A percentile compares a stretch with the other conserved stretches of the same genome.
phyloP scores from a whole-genome alignment of 2,888 invertebrate species.

The Mythimna albipuncta region DNA sequence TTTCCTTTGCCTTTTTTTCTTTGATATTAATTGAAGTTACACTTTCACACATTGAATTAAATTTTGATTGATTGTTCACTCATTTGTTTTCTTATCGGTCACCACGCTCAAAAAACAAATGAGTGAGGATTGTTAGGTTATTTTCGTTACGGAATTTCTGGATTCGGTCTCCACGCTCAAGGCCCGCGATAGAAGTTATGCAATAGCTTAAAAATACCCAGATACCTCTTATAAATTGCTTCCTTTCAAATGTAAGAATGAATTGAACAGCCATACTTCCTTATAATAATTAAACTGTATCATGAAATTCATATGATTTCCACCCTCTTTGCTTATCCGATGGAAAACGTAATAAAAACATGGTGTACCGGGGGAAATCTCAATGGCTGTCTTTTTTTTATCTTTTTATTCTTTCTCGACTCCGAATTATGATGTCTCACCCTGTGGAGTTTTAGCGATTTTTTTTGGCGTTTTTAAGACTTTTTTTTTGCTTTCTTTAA shows the following conservation, averaged over 20 bases:
- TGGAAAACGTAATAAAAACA: slow-evolving; percentile 81
- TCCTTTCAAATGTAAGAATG: slow-evolving; percentile 15
- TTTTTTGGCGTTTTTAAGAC: slow-evolving; percentile 58
- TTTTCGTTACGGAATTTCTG: too few species aligned
- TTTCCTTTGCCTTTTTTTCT: too few species aligned
- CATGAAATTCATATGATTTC: slow-evolving; percentile 63
- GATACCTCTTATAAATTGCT: neutral
- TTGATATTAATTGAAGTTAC: too few species aligned
- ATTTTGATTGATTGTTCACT: too few species aligned
- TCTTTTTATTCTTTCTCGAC: slow-evolving; percentile 75
- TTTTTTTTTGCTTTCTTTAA: slow-evolving; percentile 60
- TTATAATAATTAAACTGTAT: slow-evolving; percentile 60
- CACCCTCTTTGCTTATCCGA: slow-evolving; percentile 77
- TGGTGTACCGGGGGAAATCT: slow-evolving; percentile 83
- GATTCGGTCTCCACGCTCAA: too few species aligned
- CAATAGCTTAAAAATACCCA: too few species aligned
- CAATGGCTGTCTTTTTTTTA: slow-evolving; percentile 74
- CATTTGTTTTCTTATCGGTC: too few species aligned
- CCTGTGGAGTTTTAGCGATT: slow-evolving; percentile 63
- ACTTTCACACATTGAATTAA: too few species aligned
- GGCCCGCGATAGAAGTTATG: too few species aligned
- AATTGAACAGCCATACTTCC: slow-evolving; percentile 31
- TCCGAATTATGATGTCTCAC: slow-evolving; percentile 74
- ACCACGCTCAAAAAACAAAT: too few species aligned
- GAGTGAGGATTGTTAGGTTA: too few species aligned